Evolutionary conservation across 2,888 invertebrate genomes (phyloP), one percentile per base, ranked within the genome.

Genomic region (Drosophila nr. perissopoda): DNA sequence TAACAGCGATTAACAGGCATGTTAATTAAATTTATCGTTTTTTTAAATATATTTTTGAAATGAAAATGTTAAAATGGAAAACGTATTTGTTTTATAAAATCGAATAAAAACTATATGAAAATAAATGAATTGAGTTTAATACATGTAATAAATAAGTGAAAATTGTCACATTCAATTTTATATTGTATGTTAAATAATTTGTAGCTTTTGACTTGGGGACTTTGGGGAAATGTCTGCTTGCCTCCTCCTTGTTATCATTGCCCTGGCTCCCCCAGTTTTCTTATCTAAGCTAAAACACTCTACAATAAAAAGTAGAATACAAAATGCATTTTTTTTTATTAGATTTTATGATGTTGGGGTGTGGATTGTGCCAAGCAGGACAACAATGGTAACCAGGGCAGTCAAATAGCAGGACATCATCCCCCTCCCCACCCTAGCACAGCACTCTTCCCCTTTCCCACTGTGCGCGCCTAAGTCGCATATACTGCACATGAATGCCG

Each of bases 321-420:
- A 31, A 59, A 59, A 62, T 58, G 72, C 42, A 40, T 56, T 70
- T 54, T 61, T 61, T 34, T 51, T 54, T 75, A 76, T 70, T 70
- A 76, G 61, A 76, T 65, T 61, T 53, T 29, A 25, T 31, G 57
- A 31, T 21, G 60, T 58, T 51, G 46, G 38, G 18, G 57, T 27
- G 38, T 7, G 29, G 48, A 31, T n/a, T 40, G 42, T 11, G 40
- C 34, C 40, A n/a, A n/a, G 79, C 65, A 67, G 79, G 76, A 71
- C 77, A 80, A 83, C 81, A 81, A 83, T 80, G 70, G 80, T 76
- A 82, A 83, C 72, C 81, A 80, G 77, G 83, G 65, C 77, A 82
- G 83, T 80, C 81, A 81, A 81, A 81, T 83, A 81, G 73, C 70
- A 76, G 62, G 81, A 81, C 80, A 81, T 76, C 54, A 64, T 70